Conservation (phyloP, 2,888 invertebrate genomes). For the Myopa tessellatipennis region DNA sequence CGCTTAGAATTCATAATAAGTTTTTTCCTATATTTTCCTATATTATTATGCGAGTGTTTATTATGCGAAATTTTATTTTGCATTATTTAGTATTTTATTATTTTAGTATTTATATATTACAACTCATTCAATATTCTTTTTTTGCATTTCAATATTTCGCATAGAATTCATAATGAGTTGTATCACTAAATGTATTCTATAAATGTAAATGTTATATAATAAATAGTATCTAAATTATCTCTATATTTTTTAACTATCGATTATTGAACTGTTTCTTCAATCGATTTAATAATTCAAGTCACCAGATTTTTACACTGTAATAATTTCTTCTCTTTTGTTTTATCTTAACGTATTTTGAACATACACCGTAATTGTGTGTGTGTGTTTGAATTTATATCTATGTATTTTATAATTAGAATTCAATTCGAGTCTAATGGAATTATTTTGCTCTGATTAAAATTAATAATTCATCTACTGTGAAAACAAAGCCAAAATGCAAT, state of each 20-base stretch:
- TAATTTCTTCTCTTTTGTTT: background rate
- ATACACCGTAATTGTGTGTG: background rate
- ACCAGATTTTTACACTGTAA: background rate
- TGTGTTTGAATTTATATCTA: background rate
- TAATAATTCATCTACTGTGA: conserved; percentile 25
- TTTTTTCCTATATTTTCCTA: too few species aligned
- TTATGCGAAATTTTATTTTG: background rate
- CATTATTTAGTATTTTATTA: background rate
- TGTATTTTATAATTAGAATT: conserved; percentile 27
- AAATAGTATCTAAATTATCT: too few species aligned
- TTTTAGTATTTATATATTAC: background rate
- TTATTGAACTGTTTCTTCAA: too few species aligned
- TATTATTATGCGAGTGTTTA: background rate
- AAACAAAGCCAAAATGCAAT: conserved; percentile 20
- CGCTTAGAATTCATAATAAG: too few species aligned
- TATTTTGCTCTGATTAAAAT: conserved; percentile 35
- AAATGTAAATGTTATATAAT: too few species aligned
- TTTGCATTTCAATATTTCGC: background rate
- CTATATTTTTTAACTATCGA: too few species aligned
- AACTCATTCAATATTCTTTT: background rate
- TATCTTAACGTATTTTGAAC: background rate
- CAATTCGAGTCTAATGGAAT: conserved; percentile 19
- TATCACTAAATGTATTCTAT: background rate
- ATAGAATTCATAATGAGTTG: background rate
- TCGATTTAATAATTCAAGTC: too few species aligned